Evolutionary conservation across 2,113 vertebrate genomes (phyloP), one percentile per base, ranked within the genome.

Genomic region (Lipotes vexillifer): DNA sequence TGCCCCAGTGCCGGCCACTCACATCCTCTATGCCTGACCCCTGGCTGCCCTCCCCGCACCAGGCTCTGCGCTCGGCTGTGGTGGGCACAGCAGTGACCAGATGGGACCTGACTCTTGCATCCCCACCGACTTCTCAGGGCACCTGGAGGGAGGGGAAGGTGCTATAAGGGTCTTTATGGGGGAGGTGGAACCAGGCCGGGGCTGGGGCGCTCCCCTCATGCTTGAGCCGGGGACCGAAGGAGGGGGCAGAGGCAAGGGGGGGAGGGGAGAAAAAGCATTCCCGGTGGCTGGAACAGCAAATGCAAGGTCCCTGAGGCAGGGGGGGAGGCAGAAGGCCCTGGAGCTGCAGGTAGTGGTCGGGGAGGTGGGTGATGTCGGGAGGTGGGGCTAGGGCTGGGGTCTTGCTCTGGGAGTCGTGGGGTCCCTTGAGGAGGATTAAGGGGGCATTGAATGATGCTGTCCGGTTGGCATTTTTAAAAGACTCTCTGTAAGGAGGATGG

Each of bases 121-220:
- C 29, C 41, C 7, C 25, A 3, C 13, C 1, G 3, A 52, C 25
- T 14, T 41, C 57, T 55, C 18, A 3, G 82, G 59, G n/a, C 6
- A 2, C 36, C 4, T 7, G 8, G 49, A 27, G 13, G 3, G 1
- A 36, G 18, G 13, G 27, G 10, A 46, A 2, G 0, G 0, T 4
- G n/a, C 66, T 27, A 1, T 0, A 4, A 59, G 85, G 46, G 21
- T 25, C 23, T 52, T 29, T 5, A 36, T 0, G 1, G 65, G 85
- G 61, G 4, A 74, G 27, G 74, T 3, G 6, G 55, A 13, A 23
- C 10, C 31, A 36, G 7, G 27, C 29, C 5, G 20, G 17, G 33
- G 25, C 9, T 4, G 23, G 66, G 21, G 27, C 8, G 10, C 15
- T 86, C 3, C 25, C 33, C 27, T 0, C 33, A 33, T 0, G 13